phyloP scores from a whole-genome alignment of 2,797 vertebrate species.

The Scolopax rusticola region DNA sequence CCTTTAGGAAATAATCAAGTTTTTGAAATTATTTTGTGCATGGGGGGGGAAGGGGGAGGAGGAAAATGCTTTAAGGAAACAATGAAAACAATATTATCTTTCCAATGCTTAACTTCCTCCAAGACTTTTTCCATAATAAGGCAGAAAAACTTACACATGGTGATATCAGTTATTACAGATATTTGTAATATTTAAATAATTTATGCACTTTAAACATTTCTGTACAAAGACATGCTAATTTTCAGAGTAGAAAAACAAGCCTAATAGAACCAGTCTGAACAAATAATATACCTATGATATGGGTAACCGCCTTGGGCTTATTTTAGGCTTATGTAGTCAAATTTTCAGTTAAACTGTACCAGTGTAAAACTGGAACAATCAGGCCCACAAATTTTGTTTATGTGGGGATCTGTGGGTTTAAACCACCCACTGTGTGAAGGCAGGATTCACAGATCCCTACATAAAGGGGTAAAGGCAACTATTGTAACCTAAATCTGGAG shows the following conservation, averaged over 20 bases:
- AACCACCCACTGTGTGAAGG: neutral
- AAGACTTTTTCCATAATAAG: constrained; percentile 29
- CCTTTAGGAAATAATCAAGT: constrained; percentile 73
- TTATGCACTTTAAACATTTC: constrained; percentile 6
- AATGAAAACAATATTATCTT: constrained; percentile 64
- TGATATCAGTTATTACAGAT: constrained; percentile 7
- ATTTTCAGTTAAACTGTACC: neutral
- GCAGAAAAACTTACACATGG: constrained; percentile 2
- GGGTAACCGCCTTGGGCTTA: neutral
- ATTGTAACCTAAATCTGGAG: neutral
- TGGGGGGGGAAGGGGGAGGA: neutral
- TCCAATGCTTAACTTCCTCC: constrained; percentile 47
- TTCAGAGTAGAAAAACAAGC: constrained; percentile 26
- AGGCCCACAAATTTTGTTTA: neutral
- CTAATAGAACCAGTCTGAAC: constrained; percentile 47
- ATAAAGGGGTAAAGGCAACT: neutral
- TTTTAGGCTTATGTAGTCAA: neutral
- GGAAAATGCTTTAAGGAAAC: constrained; percentile 49
- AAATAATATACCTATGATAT: neutral
- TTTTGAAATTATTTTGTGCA: constrained; percentile 56
- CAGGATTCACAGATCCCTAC: neutral
- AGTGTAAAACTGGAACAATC: neutral
- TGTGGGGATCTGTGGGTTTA: neutral
- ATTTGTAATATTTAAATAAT: constrained; percentile 42
- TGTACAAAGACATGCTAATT: constrained; percentile 31